phyloP scores from a whole-genome alignment of 2,113 vertebrate species.

The Neofelis nebulosa region DNA sequence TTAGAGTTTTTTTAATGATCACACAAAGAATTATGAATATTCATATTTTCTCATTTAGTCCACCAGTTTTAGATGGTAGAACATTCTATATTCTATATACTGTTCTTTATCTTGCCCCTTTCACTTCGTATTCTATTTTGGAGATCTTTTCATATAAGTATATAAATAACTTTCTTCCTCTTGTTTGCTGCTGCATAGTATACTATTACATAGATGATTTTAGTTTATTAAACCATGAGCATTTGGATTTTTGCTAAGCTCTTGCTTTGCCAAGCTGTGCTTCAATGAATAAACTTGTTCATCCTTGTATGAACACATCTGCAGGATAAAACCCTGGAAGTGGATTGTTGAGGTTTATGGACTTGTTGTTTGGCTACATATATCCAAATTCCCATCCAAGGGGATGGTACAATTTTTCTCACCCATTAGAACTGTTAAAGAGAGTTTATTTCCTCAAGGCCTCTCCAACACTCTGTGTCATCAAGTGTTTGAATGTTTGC shows the following conservation, averaged over 20 bases:
- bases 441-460: not conserved
- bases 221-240: not conserved
- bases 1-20: not conserved
- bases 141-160: not conserved
- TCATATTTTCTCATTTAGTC: not conserved
- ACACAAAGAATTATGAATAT: not conserved
- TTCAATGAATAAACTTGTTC: not conserved
- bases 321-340: not conserved
- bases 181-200: not conserved
- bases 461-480: not conserved
- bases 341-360: not conserved
- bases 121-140: not conserved
- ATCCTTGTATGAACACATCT: not conserved
- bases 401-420: not conserved
- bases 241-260: not conserved
- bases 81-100: not conserved
- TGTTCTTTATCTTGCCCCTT: not conserved
- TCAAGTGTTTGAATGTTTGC: not conserved
- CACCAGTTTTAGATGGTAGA: not conserved
- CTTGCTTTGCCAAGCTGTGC: not conserved
- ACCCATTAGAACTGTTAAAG: not conserved
- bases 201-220: not conserved
- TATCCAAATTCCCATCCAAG: not conserved
- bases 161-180: not conserved
- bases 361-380: not conserved